These are phyloP conservation scores for Egretta garzetta DNA, from an alignment of 2,113 vertebrate species.

Conservation along the genomic window DNA sequence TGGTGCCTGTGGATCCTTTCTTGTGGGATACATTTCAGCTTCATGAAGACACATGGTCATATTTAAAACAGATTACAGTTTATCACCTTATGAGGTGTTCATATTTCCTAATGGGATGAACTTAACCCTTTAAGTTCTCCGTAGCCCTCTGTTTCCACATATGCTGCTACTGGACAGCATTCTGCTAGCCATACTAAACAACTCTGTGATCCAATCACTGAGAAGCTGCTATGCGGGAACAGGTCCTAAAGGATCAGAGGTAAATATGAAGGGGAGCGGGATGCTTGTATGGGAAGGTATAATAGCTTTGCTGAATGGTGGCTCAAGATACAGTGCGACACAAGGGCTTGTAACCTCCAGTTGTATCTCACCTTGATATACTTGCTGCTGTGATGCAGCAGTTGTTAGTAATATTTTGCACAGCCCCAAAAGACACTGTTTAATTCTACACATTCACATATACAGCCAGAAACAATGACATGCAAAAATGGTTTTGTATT, in stretches of 20 bases:
- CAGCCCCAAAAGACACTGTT: background rate
- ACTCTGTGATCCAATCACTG: background rate
- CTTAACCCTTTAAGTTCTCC: background rate
- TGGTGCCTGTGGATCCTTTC: background rate
- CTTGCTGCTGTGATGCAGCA: background rate
- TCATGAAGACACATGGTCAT: background rate
- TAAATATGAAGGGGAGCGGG: background rate
- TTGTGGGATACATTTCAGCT: background rate
- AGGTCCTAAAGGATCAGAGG: background rate
- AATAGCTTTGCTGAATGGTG: background rate
- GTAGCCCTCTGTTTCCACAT: accelerated
- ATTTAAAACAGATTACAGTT: background rate
- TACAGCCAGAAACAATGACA: background rate
- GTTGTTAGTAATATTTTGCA: background rate
- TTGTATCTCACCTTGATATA: background rate
- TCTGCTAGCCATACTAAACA: background rate
- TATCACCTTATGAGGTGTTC: accelerated
- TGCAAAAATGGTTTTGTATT: background rate
- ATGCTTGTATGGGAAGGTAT: background rate
- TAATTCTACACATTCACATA: background rate
- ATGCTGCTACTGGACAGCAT: background rate
- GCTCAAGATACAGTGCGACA: background rate
- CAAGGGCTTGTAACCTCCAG: background rate
- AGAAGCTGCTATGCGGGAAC: accelerated
- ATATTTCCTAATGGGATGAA: background rate